Conservation (phyloP, 1,140 invertebrate species). For the Orussus abietinus region DNA sequence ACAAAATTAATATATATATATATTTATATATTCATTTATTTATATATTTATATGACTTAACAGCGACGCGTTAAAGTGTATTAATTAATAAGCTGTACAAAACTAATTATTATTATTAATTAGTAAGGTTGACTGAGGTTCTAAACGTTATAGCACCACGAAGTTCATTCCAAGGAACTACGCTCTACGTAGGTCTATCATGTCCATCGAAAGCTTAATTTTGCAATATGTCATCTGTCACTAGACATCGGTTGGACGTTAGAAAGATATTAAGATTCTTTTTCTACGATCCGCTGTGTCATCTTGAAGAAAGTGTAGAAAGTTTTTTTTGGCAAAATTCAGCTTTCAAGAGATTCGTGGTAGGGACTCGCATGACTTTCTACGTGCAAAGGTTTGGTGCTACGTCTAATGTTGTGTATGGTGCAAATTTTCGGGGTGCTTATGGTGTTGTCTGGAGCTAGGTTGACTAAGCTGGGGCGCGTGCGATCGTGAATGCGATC, state of each 20-base stretch:
- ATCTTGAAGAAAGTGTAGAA: too few species aligned
- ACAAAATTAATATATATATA: constrained; percentile 16
- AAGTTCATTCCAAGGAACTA: constrained; percentile 26
- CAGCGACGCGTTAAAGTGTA: constrained; percentile 38
- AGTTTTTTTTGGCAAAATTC: background rate
- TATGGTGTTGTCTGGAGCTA: constrained; percentile 40
- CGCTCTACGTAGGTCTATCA: constrained; percentile 21
- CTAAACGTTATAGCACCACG: constrained; percentile 37
- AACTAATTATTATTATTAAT: constrained; percentile 40
- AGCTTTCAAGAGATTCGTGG: background rate
- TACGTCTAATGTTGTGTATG: constrained; percentile 41
- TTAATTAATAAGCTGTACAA: constrained; percentile 52
- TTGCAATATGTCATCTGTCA: constrained; percentile 1
- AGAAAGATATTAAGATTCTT: constrained; percentile 15
- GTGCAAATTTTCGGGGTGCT: constrained; percentile 40
- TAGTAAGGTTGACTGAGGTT: constrained; percentile 38
- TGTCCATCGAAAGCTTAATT: background rate
- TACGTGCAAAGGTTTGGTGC: constrained; percentile 28
- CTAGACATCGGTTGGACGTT: too few species aligned
- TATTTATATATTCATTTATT: background rate
- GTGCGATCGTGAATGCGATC: constrained; percentile 32
- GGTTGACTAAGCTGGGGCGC: constrained; percentile 37
- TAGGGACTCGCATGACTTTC: constrained; percentile 14
- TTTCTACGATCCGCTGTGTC: too few species aligned
- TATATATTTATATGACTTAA: constrained; percentile 25